Base-by-base conservation (phyloP, 2,113 vertebrate genomes). In the Oreochromis spilurus region DNA sequence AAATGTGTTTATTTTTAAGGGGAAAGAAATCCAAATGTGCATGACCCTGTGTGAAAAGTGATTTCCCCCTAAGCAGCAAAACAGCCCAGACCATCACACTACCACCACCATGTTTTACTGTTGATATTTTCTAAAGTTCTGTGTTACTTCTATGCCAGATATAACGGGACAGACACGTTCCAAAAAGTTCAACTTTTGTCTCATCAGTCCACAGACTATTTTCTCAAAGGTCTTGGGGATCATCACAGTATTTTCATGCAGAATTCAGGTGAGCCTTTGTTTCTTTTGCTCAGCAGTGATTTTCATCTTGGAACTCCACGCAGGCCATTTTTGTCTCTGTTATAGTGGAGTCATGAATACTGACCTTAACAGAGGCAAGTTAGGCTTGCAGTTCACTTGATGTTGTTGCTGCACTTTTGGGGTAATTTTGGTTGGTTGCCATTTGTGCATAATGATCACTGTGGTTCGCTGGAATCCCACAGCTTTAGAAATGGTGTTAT, bases 321-420 rank as follows among this genome's bases (percentile, higher is more conserved):
- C 8, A 17, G 14, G 26, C 26, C 57, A 34, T 60, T 60, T 60
- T 0, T 2, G 57, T 34, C 14, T 60, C 57, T 60, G 29, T 60
- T 60, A 60, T 60, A 14, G 31, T 60, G 26, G 26, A 17, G 26
- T 60, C 17, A 60, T 31, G 26, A 60, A 31, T 9, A 10, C 26
- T 60, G 57, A 31, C 57, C 5, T 60, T 60, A 19, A 60, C 57
- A 34, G 16, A 60, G 57, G 29, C 57, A 34, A 60, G 29, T 34
- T 34, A 31, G 29, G 0, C 3, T 31, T 10, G 57, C 8, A 60
- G 57, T 60, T 31, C 16, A 60, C 6, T 60, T 8, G 0, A 0
- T 19, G 57, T 19, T 10, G 5, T 62, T 19, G 58, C 9, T 11
- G 29, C 9, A 19, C 58, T 62, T 62, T 34, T 34, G 9, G 9